phyloP scores from a whole-genome alignment of 1,140 invertebrate genomes.

The Nymphalis io region DNA sequence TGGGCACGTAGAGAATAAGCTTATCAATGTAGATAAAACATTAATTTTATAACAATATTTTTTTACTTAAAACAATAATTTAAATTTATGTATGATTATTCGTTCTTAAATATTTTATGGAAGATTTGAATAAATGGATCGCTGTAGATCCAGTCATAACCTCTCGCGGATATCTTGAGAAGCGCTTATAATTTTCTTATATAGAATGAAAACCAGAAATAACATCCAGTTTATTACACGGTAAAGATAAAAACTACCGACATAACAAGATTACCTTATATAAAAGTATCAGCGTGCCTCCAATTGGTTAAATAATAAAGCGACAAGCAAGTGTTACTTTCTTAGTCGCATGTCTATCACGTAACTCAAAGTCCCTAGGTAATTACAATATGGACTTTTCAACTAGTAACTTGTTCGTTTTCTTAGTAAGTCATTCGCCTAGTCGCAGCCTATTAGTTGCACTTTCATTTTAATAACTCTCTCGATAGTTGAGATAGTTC shows the following conservation, averaged over 20 bases:
- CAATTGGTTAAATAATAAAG: slow-evolving; percentile 25
- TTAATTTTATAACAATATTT: no score
- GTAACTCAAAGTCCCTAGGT: slow-evolving; percentile 25
- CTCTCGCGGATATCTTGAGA: neutral
- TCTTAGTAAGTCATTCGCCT: slow-evolving; percentile 24
- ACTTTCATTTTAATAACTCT: slow-evolving; percentile 69
- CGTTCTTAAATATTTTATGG: no score
- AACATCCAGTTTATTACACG: neutral
- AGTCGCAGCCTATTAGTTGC: slow-evolving; percentile 61
- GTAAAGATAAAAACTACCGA: neutral
- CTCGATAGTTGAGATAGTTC: slow-evolving; percentile 32
- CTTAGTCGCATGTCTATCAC: slow-evolving; percentile 28
- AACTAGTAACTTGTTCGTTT: slow-evolving; percentile 31
- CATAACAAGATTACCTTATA: slow-evolving; percentile 1
- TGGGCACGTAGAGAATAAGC: no score
- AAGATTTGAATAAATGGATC: no score
- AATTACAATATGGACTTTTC: slow-evolving; percentile 29
- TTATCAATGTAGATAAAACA: no score
- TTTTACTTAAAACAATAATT: no score
- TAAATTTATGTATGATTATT: no score
- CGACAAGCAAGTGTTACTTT: slow-evolving; percentile 30
- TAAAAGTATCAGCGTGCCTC: slow-evolving; percentile 8
- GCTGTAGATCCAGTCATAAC: no score
- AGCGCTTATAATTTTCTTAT: neutral
- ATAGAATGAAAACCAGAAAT: neutral